A percentile compares a stretch with the other conserved stretches of the same genome.
Conservation (phyloP, 2,113 vertebrate species). For the Muscicapa adusta region DNA sequence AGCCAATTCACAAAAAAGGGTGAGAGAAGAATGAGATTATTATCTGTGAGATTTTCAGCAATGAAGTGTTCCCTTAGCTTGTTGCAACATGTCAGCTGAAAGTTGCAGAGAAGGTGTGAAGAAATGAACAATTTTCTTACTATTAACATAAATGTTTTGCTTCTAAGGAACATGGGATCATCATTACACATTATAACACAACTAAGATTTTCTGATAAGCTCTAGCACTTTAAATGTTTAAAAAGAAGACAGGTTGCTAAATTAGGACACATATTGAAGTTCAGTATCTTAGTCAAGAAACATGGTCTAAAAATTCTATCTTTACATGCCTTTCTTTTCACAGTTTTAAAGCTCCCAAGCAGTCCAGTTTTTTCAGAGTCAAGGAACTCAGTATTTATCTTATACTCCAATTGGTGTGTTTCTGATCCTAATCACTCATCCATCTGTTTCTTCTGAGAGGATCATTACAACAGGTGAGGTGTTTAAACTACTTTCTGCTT, state of each 20-base stretch:
- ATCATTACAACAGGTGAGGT: background rate
- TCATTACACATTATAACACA: background rate
- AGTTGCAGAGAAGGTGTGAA: background rate
- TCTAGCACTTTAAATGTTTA: background rate
- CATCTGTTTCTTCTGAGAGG: background rate
- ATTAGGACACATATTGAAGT: background rate
- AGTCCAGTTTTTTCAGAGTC: background rate
- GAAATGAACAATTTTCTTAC: background rate
- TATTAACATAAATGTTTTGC: background rate
- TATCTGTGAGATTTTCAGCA: background rate
- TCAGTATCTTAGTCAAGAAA: background rate
- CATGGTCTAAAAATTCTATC: background rate
- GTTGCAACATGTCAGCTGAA: background rate
- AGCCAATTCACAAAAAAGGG: background rate
- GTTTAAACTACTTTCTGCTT: background rate
- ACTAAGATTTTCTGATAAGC: background rate
- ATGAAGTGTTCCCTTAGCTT: background rate
- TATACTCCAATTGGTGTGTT: background rate
- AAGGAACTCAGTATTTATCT: background rate
- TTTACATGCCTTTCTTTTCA: background rate
- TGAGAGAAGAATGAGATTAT: background rate
- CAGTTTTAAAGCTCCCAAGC: background rate
- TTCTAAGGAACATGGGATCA: background rate
- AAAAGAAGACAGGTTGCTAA: background rate
- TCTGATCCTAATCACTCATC: background rate